Percentiles rank a stretch among this genome's conserved stretches.
Evolutionary conservation across 2,797 vertebrate species (phyloP).

Genomic region (Acridotheres tristis): DNA sequence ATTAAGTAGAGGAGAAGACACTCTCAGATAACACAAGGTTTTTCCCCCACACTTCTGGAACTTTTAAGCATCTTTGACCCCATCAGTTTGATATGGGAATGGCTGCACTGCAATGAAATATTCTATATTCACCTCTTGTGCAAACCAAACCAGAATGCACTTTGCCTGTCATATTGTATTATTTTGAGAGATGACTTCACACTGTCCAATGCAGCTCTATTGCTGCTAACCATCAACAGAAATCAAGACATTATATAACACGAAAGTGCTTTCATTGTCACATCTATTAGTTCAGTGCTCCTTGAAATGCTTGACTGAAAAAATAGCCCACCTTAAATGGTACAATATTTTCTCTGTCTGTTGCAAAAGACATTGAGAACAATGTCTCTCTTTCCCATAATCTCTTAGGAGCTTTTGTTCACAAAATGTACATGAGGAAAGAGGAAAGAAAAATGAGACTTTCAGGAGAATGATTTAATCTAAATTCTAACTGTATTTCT

Average conservation of each 20-base stretch:
- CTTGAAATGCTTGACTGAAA: background rate
- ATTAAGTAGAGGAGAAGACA: background rate
- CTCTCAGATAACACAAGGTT: background rate
- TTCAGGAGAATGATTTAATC: background rate
- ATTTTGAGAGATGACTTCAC: background rate
- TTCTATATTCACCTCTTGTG: background rate
- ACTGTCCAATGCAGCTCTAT: background rate
- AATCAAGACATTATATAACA: background rate
- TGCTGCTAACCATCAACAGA: background rate
- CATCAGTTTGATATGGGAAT: background rate
- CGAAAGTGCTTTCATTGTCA: background rate
- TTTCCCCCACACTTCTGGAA: background rate
- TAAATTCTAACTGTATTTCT: background rate
- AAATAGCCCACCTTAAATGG: background rate
- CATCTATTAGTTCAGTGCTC: background rate
- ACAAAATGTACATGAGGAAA: background rate
- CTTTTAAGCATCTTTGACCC: background rate
- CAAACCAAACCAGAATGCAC: background rate
- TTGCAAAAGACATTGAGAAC: background rate
- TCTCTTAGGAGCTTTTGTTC: background rate
- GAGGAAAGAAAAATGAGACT: background rate
- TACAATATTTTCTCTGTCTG: background rate
- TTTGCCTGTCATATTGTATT: background rate
- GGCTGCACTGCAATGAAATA: background rate
- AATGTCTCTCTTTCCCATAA: background rate